Percentiles rank a stretch among this genome's conserved stretches.
These are phyloP conservation scores for Chaetops frenatus DNA, from an alignment of 2,113 vertebrate species.

Conservation along the genomic window DNA sequence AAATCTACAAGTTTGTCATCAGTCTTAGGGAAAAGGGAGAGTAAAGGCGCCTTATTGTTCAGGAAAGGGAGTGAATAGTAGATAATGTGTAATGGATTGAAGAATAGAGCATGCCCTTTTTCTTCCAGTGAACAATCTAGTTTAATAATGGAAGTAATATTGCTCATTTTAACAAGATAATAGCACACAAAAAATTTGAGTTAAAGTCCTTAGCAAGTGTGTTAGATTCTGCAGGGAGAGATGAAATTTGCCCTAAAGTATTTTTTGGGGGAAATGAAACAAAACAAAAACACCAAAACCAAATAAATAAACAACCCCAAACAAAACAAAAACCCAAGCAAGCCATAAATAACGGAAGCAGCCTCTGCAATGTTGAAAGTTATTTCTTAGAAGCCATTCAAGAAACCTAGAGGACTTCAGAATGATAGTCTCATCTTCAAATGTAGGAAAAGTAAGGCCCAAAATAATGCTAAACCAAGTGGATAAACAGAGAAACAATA, in stretches of 20 bases:
- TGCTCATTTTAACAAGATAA: not conserved
- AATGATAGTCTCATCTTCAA: not conserved
- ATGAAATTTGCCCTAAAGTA: not conserved
- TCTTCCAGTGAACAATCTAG: not conserved
- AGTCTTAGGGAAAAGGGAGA: not conserved
- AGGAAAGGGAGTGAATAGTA: not conserved
- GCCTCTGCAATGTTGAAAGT: not conserved
- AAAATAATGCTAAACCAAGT: not conserved
- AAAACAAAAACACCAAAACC: not conserved
- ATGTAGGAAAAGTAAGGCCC: not conserved
- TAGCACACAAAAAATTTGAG: not conserved
- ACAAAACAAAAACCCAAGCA: not conserved
- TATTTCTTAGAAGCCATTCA: not conserved
- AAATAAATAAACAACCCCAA: not conserved
- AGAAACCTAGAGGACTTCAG: not conserved
- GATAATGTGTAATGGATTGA: not conserved
- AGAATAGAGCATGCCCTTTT: not conserved
- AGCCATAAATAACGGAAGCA: not conserved
- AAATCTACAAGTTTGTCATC: not conserved
- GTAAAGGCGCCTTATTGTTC: not conserved
- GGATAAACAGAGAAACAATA: not conserved
- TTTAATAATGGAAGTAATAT: not conserved
- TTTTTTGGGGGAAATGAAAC: not conserved
- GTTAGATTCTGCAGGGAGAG: not conserved
- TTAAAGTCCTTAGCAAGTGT: not conserved